Base-by-base conservation (phyloP, 2,888 invertebrate species). In the Catonia carolina region DNA sequence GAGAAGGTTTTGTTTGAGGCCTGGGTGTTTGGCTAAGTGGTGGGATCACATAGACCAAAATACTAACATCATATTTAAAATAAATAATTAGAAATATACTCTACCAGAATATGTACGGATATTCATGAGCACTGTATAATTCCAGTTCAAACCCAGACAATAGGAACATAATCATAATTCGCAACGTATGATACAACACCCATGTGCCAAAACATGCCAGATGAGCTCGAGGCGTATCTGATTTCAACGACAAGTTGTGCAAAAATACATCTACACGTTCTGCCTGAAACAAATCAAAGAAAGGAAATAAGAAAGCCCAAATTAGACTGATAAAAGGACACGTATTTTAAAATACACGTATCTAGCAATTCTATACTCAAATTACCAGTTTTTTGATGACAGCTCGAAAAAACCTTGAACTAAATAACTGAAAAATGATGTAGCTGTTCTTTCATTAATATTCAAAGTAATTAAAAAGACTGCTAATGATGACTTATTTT, bases 131-230 rank as follows among this genome's bases (percentile, higher is more conserved):
- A 58, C 94, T 92, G 74, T 97, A 98, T 31, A 99, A 76, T 72
- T 98, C 96, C 54, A 98, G 78, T 71, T 97, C 96, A 67, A 99
- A 89, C 0, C 97, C 97, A 18, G 94, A 87, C 65, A 97, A 79
- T 35, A 96, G 78, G 73, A 94, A 97, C 70, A 93, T 86, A 67
- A 94, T 87, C 93, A 97, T 96, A 31, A 93, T 85, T 42, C 88
- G 77, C 49, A 95, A 78, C 45, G 94, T 92, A 72, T 97, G 94
- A 75, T 96, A 95, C 61, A 98, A 78, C 36, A 96, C 84, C 96
- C 97, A 98, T 1, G 95, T 95, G 54, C 89, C 89, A 70, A 91
- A 91, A 72, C 90, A 94, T 1, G 92, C 88, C 47, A 85, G 73
- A 71, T 89, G 88, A 39, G 84, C 82, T 18, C 85, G 77, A 15